Base-by-base conservation (phyloP, 2,888 invertebrate species). In the Lottia gigantea region DNA sequence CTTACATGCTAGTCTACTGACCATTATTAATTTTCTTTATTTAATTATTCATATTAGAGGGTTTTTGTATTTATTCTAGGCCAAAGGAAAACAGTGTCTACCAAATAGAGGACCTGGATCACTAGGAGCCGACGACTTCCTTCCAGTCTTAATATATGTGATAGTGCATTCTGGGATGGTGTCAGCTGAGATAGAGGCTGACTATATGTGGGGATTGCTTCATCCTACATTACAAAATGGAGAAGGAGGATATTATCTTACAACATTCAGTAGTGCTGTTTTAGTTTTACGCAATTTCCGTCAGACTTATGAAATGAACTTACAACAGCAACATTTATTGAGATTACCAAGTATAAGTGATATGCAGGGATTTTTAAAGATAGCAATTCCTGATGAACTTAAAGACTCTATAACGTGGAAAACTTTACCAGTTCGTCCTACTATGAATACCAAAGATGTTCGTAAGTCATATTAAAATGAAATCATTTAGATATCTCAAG, bases 201-300 rank as follows among this genome's bases (percentile, higher is more conserved):
- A 97, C 86, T 95, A 96, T 87, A 98, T 98, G 96, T 96, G 96
- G 91, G 96, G 91, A 31, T 91, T 98, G 55, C 90, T 98, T 47
- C 97, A 97, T 72, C 95, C 95, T 0, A 95, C 96, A 0, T 89
- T 97, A 67, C 91, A 96, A 66, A 94, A 94, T 0, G 97, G 97
- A 3, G 97, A 97, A 87, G 96, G 96, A 0, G 96, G 96, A 6
- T 98, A 97, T 89, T 97, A 97, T 88, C 91, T 98, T 72, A 96
- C 97, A 0, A 95, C 96, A 0, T 91, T 98, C 68, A 96, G 96
- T 86, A 95, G 96, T 69, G 97, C 97, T 25, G 95, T 97, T 0
- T 94, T 95, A 67, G 94, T 95, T 72, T 90, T 96, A 82, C 95
- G 95, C 89, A 92, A 93, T 82, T 89, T 93, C 71, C 74, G 76